Conservation (phyloP, 2,888 invertebrate species). For the Microctonus aethiopoides region DNA sequence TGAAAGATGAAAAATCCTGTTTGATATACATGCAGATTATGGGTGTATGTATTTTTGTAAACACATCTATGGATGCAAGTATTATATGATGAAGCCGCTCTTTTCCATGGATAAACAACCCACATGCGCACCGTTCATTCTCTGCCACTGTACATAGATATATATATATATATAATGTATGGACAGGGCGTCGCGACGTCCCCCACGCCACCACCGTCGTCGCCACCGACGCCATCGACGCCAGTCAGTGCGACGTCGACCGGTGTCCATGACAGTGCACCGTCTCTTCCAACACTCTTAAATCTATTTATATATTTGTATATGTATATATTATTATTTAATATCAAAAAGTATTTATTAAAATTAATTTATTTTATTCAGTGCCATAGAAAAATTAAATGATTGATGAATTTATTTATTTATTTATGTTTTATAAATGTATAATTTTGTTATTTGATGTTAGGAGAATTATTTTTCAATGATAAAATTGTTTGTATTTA, state of each 20-base stretch:
- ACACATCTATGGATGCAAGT: background rate
- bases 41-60: background rate
- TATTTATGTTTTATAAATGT: background rate
- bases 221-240: constrained; percentile 54
- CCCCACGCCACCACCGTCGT: constrained; percentile 31
- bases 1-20: constrained; percentile 20
- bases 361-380: background rate
- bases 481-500: constrained; percentile 5
- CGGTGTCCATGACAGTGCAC: constrained; percentile 46
- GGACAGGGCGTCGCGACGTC: constrained; percentile 33
- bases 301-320: constrained; percentile 8
- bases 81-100: background rate
- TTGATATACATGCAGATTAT: background rate
- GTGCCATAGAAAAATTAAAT: background rate
- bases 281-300: background rate
- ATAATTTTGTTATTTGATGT: background rate
- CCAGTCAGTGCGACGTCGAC: constrained; percentile 59
- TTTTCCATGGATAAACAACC: background rate
- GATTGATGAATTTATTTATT: background rate
- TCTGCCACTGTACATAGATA: background rate
- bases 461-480: background rate
- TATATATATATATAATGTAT: background rate
- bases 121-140: constrained; percentile 2
- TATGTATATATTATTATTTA: background rate
- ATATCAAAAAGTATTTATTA: background rate